Conservation (phyloP, 2,113 vertebrate genomes). For the Zingel zingel region DNA sequence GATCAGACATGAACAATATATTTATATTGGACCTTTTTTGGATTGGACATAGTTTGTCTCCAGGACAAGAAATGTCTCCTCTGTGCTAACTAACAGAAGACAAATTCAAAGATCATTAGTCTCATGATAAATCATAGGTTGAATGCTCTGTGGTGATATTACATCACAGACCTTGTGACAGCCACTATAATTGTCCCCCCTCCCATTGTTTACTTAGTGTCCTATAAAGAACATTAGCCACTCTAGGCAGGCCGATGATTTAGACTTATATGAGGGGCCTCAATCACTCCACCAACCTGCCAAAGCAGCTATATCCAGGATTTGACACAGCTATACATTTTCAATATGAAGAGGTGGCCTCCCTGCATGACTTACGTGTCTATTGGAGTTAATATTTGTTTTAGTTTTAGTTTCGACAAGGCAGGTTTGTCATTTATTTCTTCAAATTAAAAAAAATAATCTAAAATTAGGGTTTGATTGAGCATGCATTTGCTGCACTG, state of each 20-base stretch:
- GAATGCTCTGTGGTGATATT: constrained; percentile 56
- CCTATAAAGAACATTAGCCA: constrained; percentile 78
- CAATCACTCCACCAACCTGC: constrained; percentile 23
- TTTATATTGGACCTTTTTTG: not conserved
- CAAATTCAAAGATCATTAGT: constrained; percentile 41
- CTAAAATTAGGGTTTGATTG: constrained; percentile 42
- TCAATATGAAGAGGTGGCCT: constrained; percentile 47
- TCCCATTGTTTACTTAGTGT: constrained; percentile 62
- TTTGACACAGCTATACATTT: constrained; percentile 60
- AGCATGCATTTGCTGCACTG: constrained; percentile 48
- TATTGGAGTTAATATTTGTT: constrained; percentile 10
- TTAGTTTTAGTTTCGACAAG: constrained; percentile 34
- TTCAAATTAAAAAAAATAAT: constrained; percentile 27
- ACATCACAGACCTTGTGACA: constrained; percentile 61
- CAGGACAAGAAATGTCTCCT: not conserved
- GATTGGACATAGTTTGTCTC: not conserved
- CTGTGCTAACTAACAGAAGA: not conserved
- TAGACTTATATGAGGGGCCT: constrained; percentile 43
- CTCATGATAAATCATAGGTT: constrained; percentile 57
- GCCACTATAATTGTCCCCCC: constrained; percentile 58
- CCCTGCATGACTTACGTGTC: constrained; percentile 30
- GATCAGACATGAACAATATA: not conserved
- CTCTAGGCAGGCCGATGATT: constrained; percentile 62
- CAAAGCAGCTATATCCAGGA: constrained; percentile 39
- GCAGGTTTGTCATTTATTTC: constrained; percentile 31